Conservation (phyloP, 1,140 invertebrate genomes). For the Littorina saxatilis region DNA sequence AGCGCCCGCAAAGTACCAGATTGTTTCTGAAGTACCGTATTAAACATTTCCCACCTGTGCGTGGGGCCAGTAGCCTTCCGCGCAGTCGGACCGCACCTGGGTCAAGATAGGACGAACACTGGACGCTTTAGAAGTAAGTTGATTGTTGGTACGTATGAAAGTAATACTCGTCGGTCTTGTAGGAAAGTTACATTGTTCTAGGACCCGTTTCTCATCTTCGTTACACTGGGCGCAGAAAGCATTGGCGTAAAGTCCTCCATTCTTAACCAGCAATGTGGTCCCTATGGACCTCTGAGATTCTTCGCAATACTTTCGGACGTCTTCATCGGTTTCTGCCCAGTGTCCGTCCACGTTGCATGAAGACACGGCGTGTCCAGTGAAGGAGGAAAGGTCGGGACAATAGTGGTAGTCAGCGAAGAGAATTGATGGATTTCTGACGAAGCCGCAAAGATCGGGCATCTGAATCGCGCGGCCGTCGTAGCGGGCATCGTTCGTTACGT, state of each 20-base stretch:
- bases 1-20: no score
- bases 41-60: no score
- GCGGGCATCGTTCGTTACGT: not conserved
- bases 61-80: no score
- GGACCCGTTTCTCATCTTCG: no score
- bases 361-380: not conserved
- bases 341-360: not conserved
- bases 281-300: not conserved
- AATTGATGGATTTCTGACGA: not conserved
- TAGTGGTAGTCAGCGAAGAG: not conserved
- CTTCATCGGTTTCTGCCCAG: not conserved
- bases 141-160: no score
- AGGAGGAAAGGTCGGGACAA: not conserved
- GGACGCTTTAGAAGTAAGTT: no score
- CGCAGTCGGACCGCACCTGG: no score
- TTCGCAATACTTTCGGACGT: not conserved
- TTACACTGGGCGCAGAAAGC: slow-evolving; percentile 16
- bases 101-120: no score
- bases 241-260: not conserved
- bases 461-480: not conserved
- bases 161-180: no score
- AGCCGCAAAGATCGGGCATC: not conserved
- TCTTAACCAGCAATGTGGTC: not conserved
- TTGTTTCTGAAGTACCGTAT: no score
- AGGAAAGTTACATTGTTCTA: no score